Base-by-base conservation (phyloP, 2,888 invertebrate species). In the Sminthurides aquaticus region DNA sequence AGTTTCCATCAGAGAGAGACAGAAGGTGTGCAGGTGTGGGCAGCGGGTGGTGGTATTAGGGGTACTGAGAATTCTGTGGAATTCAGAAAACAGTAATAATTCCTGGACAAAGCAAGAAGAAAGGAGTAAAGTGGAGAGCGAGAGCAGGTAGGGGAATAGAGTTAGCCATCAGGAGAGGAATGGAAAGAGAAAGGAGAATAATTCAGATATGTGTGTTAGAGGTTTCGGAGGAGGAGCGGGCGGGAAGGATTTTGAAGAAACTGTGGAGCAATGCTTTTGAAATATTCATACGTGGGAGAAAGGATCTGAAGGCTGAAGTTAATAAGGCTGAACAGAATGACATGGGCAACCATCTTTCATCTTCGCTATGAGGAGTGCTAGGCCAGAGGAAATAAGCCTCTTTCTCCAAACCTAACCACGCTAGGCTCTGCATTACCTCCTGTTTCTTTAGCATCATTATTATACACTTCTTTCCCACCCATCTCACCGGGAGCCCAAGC, bases 261-360 rank as follows among this genome's bases (percentile, higher is more conserved):
- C 20, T 22, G 52, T 20, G 52, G 20, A 52, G 52, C 52, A 8
- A 52, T 52, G 52, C 52, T 52, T 52, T 52, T 52, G 52, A 52
- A 52, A 52, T 52, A 52, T 52, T 52, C 52, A 52, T 52, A 15
- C 22, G 52, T 20, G 5, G 20, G 52, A 20, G 52, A 52, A 52
- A 20, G 52, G 52, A 52, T 52, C 52, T 52, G 52, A 52, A 52
- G 52, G 52, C 52, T 52, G 15, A 52, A 52, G 52, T 52, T 52
- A 52, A 52, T 52, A 52, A 52, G 52, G 52, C 52, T 52, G 52
- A 52, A 52, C 52, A 22, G 52, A 52, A 52, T 52, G 52, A 52
- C 52, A 52, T 52, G 52, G 52, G 15, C 52, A 52, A 52, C 52
- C 52, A 52, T 52, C 52, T 52, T 52, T 52, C 52, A 52, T 52